These are phyloP conservation scores for Heliconius cydno DNA, from an alignment of 2,888 invertebrate species.

Conservation along the genomic window DNA sequence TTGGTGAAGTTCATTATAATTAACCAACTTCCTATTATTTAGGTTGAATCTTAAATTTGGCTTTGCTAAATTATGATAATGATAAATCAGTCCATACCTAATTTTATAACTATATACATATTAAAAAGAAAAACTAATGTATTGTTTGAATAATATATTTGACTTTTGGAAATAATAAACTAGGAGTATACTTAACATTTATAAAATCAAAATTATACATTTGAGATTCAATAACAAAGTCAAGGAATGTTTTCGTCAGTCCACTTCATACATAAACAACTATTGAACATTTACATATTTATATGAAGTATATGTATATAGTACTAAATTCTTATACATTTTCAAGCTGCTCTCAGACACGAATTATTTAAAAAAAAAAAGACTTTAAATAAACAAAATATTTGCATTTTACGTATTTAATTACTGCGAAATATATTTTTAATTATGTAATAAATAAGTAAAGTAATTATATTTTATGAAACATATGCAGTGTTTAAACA, in stretches of 20 bases:
- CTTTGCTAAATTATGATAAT: background rate
- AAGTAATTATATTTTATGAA: background rate
- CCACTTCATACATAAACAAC: conserved; percentile 19
- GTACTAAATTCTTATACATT: background rate
- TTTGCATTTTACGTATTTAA: background rate
- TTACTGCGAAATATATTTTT: background rate
- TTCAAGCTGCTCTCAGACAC: background rate
- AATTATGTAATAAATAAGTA: background rate
- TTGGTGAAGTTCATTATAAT: too few species aligned
- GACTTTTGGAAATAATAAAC: conserved; percentile 17
- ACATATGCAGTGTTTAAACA: background rate
- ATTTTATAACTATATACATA: too few species aligned
- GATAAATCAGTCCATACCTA: background rate
- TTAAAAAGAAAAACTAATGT: conserved; percentile 1
- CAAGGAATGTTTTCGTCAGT: conserved; percentile 44
- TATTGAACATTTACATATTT: conserved; percentile 5
- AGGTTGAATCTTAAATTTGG: too few species aligned
- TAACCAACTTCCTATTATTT: too few species aligned
- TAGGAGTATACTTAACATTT: conserved; percentile 20
- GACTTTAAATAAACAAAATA: too few species aligned
- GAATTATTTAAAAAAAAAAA: too few species aligned
- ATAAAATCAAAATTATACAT: conserved; percentile 25
- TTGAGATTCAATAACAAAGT: conserved; percentile 47
- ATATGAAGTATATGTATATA: background rate
- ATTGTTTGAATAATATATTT: conserved; percentile 21